These are phyloP conservation scores for Drosophila lacertosa DNA, from an alignment of 1,140 invertebrate species.

Conservation along the genomic window DNA sequence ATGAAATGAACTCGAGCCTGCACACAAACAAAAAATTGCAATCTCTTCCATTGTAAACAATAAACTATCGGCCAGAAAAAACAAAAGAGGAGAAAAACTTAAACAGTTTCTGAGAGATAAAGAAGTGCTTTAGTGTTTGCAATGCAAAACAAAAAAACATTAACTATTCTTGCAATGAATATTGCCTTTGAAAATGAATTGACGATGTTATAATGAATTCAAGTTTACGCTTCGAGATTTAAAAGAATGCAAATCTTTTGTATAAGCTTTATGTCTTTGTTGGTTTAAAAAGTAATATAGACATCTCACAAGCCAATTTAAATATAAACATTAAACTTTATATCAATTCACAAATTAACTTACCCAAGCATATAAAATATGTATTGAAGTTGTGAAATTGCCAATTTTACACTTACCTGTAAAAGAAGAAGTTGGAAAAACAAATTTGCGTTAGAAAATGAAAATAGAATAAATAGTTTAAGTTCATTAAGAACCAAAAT, in stretches of 20 bases:
- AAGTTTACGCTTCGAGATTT: too few relatives aligned
- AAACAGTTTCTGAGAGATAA: background rate
- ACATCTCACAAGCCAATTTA: too few relatives aligned
- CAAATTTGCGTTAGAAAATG: background rate
- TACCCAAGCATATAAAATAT: background rate
- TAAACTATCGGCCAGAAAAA: background rate
- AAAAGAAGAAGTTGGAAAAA: conserved; percentile 13
- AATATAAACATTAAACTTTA: too few relatives aligned
- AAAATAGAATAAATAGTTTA: background rate
- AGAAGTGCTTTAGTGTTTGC: conserved; percentile 1
- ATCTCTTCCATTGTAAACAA: background rate
- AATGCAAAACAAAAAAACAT: background rate
- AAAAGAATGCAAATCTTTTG: too few relatives aligned
- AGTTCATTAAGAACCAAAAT: background rate
- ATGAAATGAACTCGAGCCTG: conserved; percentile 42
- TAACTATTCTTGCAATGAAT: conserved; percentile 3
- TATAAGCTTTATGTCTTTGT: too few relatives aligned
- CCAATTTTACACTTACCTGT: conserved; percentile 30
- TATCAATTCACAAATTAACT: background rate
- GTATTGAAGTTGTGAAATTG: background rate
- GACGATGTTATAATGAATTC: too few relatives aligned
- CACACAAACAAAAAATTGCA: conserved; percentile 7
- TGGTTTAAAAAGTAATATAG: too few relatives aligned
- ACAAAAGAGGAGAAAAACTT: too few relatives aligned
- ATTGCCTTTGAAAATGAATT: background rate